Conservation (phyloP, 2,888 invertebrate genomes). For the Drosophila pegasa region DNA sequence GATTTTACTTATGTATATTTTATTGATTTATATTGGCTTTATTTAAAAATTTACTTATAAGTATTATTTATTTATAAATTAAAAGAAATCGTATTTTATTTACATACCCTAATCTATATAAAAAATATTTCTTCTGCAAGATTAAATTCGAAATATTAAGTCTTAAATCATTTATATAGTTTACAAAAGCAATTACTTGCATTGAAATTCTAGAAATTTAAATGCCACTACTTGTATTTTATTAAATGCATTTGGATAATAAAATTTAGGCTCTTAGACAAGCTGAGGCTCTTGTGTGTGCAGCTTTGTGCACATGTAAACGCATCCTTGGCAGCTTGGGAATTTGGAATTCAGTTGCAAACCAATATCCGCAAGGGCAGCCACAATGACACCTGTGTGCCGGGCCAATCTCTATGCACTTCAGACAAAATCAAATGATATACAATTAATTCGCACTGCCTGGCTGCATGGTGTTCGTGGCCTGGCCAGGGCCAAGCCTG, state of each 20-base stretch:
- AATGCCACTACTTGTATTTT: background rate
- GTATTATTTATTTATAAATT: too few relatives aligned
- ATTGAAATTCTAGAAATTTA: background rate
- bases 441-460: constrained; percentile 45
- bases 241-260: constrained; percentile 9
- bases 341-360: constrained; percentile 20
- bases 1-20: too few relatives aligned
- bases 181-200: constrained; percentile 7
- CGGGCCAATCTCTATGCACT: constrained; percentile 25
- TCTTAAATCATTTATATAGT: background rate
- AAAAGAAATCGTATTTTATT: background rate
- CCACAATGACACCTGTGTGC: constrained; percentile 43
- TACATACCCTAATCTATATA: too few relatives aligned
- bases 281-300: background rate
- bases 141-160: background rate
- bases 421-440: constrained; percentile 40
- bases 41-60: too few relatives aligned
- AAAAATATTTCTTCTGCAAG: background rate
- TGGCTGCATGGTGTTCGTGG: constrained; percentile 11
- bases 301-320: background rate
- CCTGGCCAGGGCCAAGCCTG: constrained; percentile 7
- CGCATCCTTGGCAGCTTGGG: constrained; percentile 4
- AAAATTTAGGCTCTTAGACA: background rate
- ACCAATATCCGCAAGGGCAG: constrained; percentile 29
- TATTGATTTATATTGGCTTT: too few relatives aligned